A percentile compares a stretch with the other conserved stretches of the same genome.
phyloP scores from a whole-genome alignment of 2,888 invertebrate species.

The Keiferia lycopersicella region DNA sequence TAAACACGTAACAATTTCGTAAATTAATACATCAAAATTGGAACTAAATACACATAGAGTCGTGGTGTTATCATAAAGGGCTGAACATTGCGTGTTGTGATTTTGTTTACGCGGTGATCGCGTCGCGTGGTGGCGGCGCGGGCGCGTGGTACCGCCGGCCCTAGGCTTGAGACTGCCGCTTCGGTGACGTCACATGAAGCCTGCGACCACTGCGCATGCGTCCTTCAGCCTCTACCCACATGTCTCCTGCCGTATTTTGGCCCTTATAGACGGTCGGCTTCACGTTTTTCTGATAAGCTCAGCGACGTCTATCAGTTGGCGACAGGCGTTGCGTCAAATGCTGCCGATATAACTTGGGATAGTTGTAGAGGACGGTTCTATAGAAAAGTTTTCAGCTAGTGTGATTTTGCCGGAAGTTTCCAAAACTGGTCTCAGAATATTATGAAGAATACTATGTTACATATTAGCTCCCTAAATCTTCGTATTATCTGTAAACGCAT shows the following conservation, averaged over 20 bases:
- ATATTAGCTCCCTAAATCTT: too few species aligned
- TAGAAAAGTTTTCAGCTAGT: background rate
- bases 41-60: constrained; percentile 62
- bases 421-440: too few species aligned
- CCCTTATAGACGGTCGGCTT: constrained; percentile 19
- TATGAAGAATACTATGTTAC: too few species aligned
- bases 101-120: constrained; percentile 55
- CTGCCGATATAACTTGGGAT: constrained; percentile 5
- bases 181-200: constrained; percentile 51
- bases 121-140: constrained; percentile 51
- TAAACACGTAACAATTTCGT: constrained; percentile 35
- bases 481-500: too few species aligned
- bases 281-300: constrained; percentile 20
- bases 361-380: background rate
- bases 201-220: constrained; percentile 38
- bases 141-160: constrained; percentile 50
- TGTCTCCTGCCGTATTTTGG: constrained; percentile 12
- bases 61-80: constrained; percentile 58
- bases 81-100: constrained; percentile 54
- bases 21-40: constrained; percentile 73
- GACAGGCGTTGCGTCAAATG: constrained; percentile 18
- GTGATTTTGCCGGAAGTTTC: background rate
- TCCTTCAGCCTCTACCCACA: constrained; percentile 37
- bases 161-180: constrained; percentile 52
- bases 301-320: constrained; percentile 18